Conservation (phyloP, 2,888 invertebrate species). For the Pseudanteris insignis region DNA sequence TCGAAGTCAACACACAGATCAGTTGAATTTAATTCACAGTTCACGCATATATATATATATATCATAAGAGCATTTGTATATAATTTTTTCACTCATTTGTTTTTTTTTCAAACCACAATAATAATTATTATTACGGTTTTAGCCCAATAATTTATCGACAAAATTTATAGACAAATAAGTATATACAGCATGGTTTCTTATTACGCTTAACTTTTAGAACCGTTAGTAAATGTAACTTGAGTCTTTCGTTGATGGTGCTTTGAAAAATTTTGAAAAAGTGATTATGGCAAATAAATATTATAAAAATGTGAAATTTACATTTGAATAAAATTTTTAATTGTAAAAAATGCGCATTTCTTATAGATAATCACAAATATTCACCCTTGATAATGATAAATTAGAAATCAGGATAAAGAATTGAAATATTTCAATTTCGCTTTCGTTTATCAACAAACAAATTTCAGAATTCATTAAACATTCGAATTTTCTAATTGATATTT, state of each 20-base stretch:
- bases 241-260: constrained; percentile 39
- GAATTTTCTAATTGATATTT: too few species aligned
- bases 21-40: constrained; percentile 56
- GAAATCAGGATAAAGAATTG: too few species aligned
- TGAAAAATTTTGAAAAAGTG: constrained; percentile 15
- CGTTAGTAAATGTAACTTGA: constrained; percentile 33
- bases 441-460: too few species aligned
- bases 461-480: too few species aligned
- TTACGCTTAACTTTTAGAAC: constrained; percentile 23
- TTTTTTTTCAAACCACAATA: too few species aligned
- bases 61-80: constrained; percentile 40
- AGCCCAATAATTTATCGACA: constrained; percentile 24
- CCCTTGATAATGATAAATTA: too few species aligned
- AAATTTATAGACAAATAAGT: constrained; percentile 35
- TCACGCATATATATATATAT: constrained; percentile 46
- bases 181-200: constrained; percentile 30
- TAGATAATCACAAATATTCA: constrained; percentile 8
- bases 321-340: constrained; percentile 3
- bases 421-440: too few species aligned
- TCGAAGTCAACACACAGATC: constrained; percentile 58
- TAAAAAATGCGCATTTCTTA: constrained; percentile 18
- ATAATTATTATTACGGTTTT: constrained; percentile 27
- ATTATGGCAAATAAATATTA: too few species aligned
- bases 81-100: constrained; percentile 22
- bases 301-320: too few species aligned